phyloP scores from a whole-genome alignment of 2,888 invertebrate genomes.

The Agrilus cyanescens region DNA sequence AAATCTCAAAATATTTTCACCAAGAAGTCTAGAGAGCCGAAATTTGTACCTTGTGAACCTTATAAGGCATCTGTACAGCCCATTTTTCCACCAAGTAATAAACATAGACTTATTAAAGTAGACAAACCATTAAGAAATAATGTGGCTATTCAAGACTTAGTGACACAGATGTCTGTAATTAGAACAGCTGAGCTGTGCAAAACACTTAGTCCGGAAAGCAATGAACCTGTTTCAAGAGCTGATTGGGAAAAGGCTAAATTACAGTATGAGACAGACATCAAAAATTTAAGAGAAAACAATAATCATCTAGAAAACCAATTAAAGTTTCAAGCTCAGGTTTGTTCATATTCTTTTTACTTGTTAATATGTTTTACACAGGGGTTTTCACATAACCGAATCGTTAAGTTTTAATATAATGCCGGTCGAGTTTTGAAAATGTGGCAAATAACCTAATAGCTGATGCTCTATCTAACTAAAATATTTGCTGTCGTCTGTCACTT shows the following conservation, averaged over 20 bases:
- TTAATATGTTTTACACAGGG: too few species aligned
- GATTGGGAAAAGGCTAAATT: conserved; percentile 40
- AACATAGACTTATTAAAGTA: conserved; percentile 19
- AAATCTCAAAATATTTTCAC: conserved; percentile 42
- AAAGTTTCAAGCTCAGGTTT: conserved; percentile 73
- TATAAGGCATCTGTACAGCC: conserved; percentile 77
- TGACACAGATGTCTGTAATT: conserved; percentile 59
- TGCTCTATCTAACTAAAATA: too few species aligned
- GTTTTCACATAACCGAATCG: too few species aligned
- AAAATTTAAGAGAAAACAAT: conserved; percentile 54
- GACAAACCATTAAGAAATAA: conserved; percentile 30
- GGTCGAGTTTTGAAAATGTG: too few species aligned
- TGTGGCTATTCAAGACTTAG: conserved; percentile 45
- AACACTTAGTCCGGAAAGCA: conserved; percentile 32
- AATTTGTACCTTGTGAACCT: conserved; percentile 81
- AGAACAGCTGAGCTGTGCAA: conserved; percentile 50
- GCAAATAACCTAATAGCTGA: too few species aligned
- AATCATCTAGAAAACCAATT: conserved; percentile 64
- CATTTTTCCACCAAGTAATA: conserved; percentile 46
- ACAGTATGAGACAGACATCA: conserved; percentile 47
- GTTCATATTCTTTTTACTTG: not conserved
- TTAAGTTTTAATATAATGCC: too few species aligned
- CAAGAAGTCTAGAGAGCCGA: conserved; percentile 53
- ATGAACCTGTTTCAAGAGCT: conserved; percentile 28
- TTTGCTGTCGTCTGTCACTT: too few species aligned